Base-by-base conservation (phyloP, 1,140 invertebrate genomes). In the Liolophura sinensis region DNA sequence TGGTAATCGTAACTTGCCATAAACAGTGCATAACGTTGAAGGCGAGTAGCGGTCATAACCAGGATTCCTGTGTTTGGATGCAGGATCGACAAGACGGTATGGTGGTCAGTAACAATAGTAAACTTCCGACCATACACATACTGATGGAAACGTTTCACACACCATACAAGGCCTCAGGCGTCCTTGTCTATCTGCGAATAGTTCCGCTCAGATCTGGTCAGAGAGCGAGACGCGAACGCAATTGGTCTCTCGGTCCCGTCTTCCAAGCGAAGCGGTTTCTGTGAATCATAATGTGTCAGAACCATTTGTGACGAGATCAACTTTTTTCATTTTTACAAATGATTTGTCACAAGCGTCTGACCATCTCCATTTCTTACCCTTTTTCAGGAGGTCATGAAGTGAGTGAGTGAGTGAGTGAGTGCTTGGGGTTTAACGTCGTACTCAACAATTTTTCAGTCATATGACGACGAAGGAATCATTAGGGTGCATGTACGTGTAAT, bases 161-260 rank as follows among this genome's bases (percentile, higher is more conserved):
- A 82, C 71, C 73, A 86, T 9, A 86, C 76, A 25, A 88, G 80
- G 0, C 82, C 84, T n/a, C 86, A 65, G 0, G 81, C 84, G 69
- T 89, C 85, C 64, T 83, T 85, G 55, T 87, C 83, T 15, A 87
- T 84, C 67, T 87, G 84, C 0, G 78, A 68, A 65, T 87, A 88
- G 48, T 83, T 79, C 48, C 67, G 64, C 62, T 87, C 82, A 1
- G 78, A 71, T 46, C 73, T 52, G n/a, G 73, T 76, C 46, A 88
- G 71, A 0, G 79, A 78, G 57, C 82, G 69, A 14, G 86, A 88
- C 15, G 79, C 85, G 74, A 74, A 85, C 4, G 73, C 74, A 51
- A 85, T 79, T 14, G 80, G 80, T 50, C 64, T 52, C 56, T 82
- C 76, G 22, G 31, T 60, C 16, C 67, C 70, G 57, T 82, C 79